phyloP scores from a whole-genome alignment of 2,797 vertebrate genomes.

The Tapera naevia region DNA sequence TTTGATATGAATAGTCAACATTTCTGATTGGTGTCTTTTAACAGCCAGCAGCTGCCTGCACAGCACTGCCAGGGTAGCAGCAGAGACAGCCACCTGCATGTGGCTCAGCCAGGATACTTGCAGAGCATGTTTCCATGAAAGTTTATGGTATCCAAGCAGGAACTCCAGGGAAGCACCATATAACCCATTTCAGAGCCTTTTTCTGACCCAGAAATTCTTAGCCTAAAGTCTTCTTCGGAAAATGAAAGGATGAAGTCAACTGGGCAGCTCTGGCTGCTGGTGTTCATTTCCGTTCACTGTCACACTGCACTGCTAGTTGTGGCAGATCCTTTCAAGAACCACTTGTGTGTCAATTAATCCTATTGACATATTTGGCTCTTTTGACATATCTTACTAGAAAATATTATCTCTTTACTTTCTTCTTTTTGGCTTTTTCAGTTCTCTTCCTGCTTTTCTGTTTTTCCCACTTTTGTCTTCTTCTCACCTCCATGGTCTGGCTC shows the following conservation, averaged over 20 bases:
- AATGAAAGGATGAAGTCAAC: background rate
- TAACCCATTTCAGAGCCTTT: background rate
- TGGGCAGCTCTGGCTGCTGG: background rate
- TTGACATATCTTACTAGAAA: background rate
- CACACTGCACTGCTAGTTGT: background rate
- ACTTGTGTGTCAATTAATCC: background rate
- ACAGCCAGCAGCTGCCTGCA: background rate
- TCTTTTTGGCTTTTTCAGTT: background rate
- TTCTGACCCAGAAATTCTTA: background rate
- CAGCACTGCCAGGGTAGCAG: fast-evolving
- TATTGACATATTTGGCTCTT: background rate
- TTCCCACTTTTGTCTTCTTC: background rate
- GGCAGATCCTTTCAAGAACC: background rate
- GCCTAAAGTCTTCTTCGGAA: background rate
- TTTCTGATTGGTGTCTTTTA: background rate
- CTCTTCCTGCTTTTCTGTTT: background rate
- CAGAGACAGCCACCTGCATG: background rate
- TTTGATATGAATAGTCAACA: background rate
- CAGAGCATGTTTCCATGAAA: background rate
- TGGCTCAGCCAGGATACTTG: background rate
- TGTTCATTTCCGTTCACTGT: background rate
- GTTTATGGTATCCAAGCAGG: background rate
- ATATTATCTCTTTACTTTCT: background rate
- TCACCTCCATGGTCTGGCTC: background rate
- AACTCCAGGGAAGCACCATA: background rate